Evolutionary conservation across 2,888 invertebrate genomes (phyloP).

Genomic region (Zhuqinia jingwanae): DNA sequence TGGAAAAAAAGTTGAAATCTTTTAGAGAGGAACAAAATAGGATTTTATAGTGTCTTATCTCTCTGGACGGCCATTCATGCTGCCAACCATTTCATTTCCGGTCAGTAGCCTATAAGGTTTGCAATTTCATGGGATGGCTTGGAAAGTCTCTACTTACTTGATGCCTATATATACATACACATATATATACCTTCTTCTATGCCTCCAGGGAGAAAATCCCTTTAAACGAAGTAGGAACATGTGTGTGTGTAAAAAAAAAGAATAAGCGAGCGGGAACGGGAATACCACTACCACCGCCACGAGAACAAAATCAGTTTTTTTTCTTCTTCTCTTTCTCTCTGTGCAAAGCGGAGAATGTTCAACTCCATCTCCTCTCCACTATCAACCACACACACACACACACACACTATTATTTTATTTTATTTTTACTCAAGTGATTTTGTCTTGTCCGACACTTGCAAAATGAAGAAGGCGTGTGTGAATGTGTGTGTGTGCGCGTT

Average conservation of each 20-base stretch:
- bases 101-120: constrained; percentile 45
- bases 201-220: constrained; percentile 67
- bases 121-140: constrained; percentile 70
- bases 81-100: constrained; percentile 46
- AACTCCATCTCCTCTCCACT: not conserved
- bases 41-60: constrained; percentile 53
- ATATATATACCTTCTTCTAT: constrained; percentile 6
- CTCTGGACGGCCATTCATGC: constrained; percentile 54
- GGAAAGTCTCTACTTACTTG: too few relatives aligned
- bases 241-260: constrained; percentile 51
- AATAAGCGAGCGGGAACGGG: constrained; percentile 6
- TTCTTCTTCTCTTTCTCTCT: too few relatives aligned
- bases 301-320: constrained; percentile 28
- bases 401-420: constrained; percentile 28
- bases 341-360: too few relatives aligned
- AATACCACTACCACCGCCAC: not conserved
- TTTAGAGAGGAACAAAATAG: not conserved
- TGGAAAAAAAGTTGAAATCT: not conserved
- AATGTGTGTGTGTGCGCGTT: too few relatives aligned
- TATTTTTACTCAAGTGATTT: constrained; percentile 17
- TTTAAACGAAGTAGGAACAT: constrained; percentile 47
- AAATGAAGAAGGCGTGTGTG: not conserved
- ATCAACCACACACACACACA: constrained; percentile 15
- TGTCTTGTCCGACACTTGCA: constrained; percentile 24
- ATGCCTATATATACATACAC: not conserved